Percentiles rank a stretch among this genome's conserved stretches.
phyloP scores from a whole-genome alignment of 1,140 invertebrate species.

The Drosophila jambulina region DNA sequence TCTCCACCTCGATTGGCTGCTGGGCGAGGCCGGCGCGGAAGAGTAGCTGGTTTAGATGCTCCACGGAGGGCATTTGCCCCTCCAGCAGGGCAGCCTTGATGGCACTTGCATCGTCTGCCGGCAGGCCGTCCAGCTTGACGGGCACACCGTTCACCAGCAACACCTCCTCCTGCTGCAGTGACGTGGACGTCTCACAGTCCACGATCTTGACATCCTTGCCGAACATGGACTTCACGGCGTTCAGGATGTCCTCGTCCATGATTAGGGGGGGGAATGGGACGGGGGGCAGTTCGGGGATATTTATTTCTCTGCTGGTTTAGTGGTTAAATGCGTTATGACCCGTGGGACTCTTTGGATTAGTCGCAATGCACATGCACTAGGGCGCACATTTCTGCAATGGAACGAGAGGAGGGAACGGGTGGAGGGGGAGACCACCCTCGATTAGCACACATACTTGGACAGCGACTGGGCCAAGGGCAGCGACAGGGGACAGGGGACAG shows the following conservation, averaged over 20 bases:
- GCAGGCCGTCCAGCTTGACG: conserved; percentile 87
- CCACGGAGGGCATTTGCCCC: conserved; percentile 90
- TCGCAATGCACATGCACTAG: conserved; percentile 67
- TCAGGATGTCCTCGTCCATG: conserved; percentile 92
- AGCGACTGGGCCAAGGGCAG: neutral
- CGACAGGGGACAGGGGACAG: conserved; percentile 11
- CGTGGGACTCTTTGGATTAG: conserved; percentile 76
- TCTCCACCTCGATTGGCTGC: conserved; percentile 90
- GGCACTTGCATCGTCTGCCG: conserved; percentile 88
- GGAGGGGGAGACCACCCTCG: conserved; percentile 10
- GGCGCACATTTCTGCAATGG: conserved; percentile 64
- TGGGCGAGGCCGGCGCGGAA: conserved; percentile 89
- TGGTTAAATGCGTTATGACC: conserved; percentile 75
- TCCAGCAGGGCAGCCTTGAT: conserved; percentile 90
- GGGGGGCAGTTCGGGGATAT: conserved; percentile 36
- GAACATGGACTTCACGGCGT: conserved; percentile 91
- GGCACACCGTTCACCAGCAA: conserved; percentile 91
- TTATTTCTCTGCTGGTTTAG: conserved; percentile 42
- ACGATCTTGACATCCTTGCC: conserved; percentile 91
- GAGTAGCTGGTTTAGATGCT: conserved; percentile 90
- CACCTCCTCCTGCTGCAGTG: conserved; percentile 90
- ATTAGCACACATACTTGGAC: conserved; percentile 39
- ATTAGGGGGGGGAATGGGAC: conserved; percentile 13
- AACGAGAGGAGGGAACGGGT: conserved; percentile 37
- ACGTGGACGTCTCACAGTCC: conserved; percentile 91